Conservation (phyloP, 2,888 invertebrate genomes). For the Patella caerulea region DNA sequence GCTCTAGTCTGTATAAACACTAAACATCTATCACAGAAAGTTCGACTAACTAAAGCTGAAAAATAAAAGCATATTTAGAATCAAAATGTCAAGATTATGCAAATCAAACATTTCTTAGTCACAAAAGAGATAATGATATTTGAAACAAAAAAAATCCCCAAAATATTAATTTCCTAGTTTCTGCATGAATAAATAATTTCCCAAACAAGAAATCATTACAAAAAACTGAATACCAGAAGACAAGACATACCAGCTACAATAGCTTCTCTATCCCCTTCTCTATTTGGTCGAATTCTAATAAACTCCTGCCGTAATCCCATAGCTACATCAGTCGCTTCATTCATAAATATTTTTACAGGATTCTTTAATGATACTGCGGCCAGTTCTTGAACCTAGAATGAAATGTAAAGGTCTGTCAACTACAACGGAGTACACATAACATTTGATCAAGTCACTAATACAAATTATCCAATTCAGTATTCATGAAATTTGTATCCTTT, state of each 20-base stretch:
- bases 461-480: too few relatives aligned
- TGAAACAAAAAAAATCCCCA: too few relatives aligned
- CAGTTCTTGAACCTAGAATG: constrained; percentile 80
- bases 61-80: not conserved
- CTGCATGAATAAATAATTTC: not conserved
- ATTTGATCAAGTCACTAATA: too few relatives aligned
- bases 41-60: constrained; percentile 84
- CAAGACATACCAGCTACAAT: constrained; percentile 74
- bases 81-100: too few relatives aligned
- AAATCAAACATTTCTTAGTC: too few relatives aligned
- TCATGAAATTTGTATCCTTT: too few relatives aligned
- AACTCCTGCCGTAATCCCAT: constrained; percentile 97
- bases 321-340: constrained; percentile 95
- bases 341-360: constrained; percentile 95
- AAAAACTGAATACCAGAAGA: not conserved
- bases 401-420: not conserved
- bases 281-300: constrained; percentile 86
- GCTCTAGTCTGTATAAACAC: constrained; percentile 97
- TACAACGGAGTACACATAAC: too few relatives aligned
- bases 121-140: too few relatives aligned
- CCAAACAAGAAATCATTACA: not conserved
- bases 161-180: not conserved
- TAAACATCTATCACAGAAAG: constrained; percentile 92
- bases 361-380: constrained; percentile 92
- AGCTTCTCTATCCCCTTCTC: constrained; percentile 91